Conservation (phyloP, 2,113 vertebrate genomes). For the Dromas ardeola region DNA sequence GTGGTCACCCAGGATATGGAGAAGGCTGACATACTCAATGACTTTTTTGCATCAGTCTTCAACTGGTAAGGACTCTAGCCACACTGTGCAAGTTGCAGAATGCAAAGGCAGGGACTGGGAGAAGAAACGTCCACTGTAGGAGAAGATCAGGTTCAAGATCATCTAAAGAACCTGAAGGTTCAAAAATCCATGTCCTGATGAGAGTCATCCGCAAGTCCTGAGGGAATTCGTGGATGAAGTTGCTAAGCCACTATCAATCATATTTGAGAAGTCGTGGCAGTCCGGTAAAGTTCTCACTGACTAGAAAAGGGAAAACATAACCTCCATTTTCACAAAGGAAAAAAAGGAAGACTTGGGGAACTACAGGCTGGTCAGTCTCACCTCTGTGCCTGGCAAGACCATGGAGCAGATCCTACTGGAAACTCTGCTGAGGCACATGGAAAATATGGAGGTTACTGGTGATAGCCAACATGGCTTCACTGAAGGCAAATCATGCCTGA, state of each 20-base stretch:
- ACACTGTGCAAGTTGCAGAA: neutral
- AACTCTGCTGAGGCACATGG: no score
- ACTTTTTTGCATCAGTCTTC: neutral
- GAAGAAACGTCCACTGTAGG: neutral
- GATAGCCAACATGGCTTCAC: neutral
- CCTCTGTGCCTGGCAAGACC: neutral
- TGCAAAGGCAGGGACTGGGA: neutral
- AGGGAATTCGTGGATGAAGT: neutral
- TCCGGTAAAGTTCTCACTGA: neutral
- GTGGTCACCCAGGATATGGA: neutral
- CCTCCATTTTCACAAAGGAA: neutral
- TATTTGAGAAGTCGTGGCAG: neutral
- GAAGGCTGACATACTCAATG: neutral
- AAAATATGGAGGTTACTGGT: neutral
- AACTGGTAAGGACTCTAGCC: neutral
- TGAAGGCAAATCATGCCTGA: no score
- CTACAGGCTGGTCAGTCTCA: neutral
- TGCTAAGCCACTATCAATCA: neutral
- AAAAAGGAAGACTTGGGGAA: neutral
- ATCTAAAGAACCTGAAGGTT: neutral
- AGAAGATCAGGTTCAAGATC: neutral
- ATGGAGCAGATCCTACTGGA: neutral
- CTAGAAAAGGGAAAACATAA: neutral
- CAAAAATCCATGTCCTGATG: neutral
- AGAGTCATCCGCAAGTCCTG: neutral